Evolutionary conservation across 2,888 invertebrate genomes (phyloP).

Genomic region (Meloe dianella): DNA sequence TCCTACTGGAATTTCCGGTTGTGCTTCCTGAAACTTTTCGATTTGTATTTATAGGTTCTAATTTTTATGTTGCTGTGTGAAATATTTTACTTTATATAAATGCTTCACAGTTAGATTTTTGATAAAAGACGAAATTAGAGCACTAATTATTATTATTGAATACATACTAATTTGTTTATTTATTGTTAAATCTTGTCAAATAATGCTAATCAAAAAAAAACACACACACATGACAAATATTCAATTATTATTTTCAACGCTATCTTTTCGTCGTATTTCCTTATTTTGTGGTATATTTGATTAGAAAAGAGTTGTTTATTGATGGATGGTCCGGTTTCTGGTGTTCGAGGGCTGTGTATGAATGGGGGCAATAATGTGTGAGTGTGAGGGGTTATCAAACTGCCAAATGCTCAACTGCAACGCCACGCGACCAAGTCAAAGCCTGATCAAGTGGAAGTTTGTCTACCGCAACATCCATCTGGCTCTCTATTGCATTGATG

Average conservation of each 20-base stretch:
- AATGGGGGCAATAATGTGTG: constrained; percentile 18
- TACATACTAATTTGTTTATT: not conserved
- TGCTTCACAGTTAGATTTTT: not conserved
- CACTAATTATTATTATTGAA: not conserved
- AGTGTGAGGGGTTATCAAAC: constrained; percentile 26
- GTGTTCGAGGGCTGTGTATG: constrained; percentile 5
- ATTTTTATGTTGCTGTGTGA: not conserved
- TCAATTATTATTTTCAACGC: not conserved
- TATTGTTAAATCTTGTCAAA: not conserved
- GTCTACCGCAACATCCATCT: constrained; percentile 37
- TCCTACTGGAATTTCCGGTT: too few species aligned
- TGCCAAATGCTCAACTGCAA: constrained; percentile 46
- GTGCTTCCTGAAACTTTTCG: too few species aligned
- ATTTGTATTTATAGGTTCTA: too few species aligned
- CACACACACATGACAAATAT: not conserved
- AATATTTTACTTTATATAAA: not conserved
- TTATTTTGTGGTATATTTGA: not conserved
- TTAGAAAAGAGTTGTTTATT: constrained; percentile 2
- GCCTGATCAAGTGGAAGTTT: constrained; percentile 45
- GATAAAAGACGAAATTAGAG: not conserved
- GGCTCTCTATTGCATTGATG: constrained; percentile 28
- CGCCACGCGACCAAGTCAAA: constrained; percentile 44
- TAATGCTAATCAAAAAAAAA: not conserved
- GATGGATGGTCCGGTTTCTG: constrained; percentile 9
- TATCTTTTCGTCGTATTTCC: not conserved